These are phyloP conservation scores for Pelecanoides urinatrix DNA, from an alignment of 2,113 vertebrate species.

Conservation along the genomic window DNA sequence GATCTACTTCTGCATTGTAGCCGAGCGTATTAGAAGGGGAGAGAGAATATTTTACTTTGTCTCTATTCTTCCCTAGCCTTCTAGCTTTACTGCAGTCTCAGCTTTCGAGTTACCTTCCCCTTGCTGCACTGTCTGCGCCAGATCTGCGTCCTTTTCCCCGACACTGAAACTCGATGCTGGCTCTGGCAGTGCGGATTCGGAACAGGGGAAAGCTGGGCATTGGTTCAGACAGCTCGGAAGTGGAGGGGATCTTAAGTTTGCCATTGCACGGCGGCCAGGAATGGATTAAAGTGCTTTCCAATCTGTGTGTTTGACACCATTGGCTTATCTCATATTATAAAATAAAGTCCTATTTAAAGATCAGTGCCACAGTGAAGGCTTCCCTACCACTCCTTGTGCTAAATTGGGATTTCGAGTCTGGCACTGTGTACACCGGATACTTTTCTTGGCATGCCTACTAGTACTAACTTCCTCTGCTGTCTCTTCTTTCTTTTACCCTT, in stretches of 20 bases:
- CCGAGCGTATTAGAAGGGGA: fast-evolving
- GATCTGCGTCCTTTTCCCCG: neutral
- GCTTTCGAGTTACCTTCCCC: neutral
- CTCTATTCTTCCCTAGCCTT: neutral
- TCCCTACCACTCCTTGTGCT: conserved; percentile 46
- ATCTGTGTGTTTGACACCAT: neutral
- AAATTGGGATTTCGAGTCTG: conserved; percentile 49
- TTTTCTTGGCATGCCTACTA: conserved; percentile 32
- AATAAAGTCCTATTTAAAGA: conserved; percentile 66
- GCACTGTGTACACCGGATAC: conserved; percentile 46
- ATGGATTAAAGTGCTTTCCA: neutral
- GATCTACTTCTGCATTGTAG: neutral
- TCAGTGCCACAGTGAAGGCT: conserved; percentile 42
- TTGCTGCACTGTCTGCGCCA: neutral
- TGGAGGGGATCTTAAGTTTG: neutral
- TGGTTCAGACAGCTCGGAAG: conserved; percentile 51
- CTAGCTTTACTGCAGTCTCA: neutral
- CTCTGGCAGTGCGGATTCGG: neutral
- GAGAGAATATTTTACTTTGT: neutral
- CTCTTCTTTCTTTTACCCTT: conserved; percentile 16
- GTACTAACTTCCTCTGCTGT: conserved; percentile 42
- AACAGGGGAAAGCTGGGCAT: conserved; percentile 6
- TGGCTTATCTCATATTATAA: conserved; percentile 40
- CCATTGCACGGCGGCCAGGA: neutral
- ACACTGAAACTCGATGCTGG: neutral